Conservation (phyloP, 2,888 invertebrate genomes). For the Hedya salicella region DNA sequence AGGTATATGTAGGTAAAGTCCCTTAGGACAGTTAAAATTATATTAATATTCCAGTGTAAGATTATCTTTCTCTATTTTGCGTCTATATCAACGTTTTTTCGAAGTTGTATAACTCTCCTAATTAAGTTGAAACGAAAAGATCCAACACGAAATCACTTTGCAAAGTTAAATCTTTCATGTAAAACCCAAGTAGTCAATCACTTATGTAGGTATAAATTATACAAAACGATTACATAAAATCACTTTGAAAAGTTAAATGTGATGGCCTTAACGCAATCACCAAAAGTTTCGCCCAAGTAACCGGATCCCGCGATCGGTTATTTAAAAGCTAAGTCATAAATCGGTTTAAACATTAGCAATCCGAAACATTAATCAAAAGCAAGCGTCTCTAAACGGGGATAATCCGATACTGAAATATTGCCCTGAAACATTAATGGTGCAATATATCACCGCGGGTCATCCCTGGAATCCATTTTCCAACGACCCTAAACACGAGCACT, state of each 20-base stretch:
- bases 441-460: constrained; percentile 40
- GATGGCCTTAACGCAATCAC: background rate
- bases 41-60: too few relatives aligned
- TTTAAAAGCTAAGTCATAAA: constrained; percentile 18
- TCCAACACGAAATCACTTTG: too few relatives aligned
- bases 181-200: too few relatives aligned
- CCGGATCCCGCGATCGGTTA: too few relatives aligned
- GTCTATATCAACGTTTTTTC: too few relatives aligned
- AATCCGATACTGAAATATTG: constrained; percentile 37
- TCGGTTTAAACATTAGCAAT: constrained; percentile 13
- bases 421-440: constrained; percentile 31
- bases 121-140: too few relatives aligned
- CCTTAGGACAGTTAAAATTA: too few relatives aligned
- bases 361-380: constrained; percentile 32
- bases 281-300: background rate
- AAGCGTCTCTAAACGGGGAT: constrained; percentile 34
- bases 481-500: constrained; percentile 21
- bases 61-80: too few relatives aligned
- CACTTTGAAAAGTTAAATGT: background rate
- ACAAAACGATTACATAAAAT: background rate
- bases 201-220: too few relatives aligned
- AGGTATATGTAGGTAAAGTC: too few relatives aligned
- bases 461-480: constrained; percentile 27
- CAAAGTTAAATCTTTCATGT: too few relatives aligned
- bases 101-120: too few relatives aligned